Evolutionary conservation across 2,797 vertebrate species (phyloP).

Genomic region (Helostoma temminkii): DNA sequence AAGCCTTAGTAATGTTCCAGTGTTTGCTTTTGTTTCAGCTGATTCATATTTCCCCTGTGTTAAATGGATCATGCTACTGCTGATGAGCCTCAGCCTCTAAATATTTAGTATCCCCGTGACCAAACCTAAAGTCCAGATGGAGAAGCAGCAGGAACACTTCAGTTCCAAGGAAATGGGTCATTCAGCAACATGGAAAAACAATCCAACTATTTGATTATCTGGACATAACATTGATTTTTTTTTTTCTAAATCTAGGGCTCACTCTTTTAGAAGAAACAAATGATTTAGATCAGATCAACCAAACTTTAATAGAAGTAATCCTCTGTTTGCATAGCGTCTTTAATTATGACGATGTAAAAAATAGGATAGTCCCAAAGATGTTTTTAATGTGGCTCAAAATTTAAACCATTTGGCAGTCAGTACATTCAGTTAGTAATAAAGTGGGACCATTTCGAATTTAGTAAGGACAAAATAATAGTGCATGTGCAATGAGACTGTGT

Average conservation of each 20-base stretch:
- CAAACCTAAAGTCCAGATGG: slow-evolving; percentile 39
- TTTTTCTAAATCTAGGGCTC: background rate
- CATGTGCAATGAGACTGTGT: background rate
- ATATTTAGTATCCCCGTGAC: too few relatives aligned
- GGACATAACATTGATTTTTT: background rate
- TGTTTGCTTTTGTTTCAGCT: slow-evolving; percentile 1
- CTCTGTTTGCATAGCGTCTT: background rate
- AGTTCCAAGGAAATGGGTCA: too few relatives aligned
- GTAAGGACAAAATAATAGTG: background rate
- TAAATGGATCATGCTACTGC: slow-evolving; percentile 10
- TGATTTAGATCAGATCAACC: background rate
- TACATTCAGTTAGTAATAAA: background rate
- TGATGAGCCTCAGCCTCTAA: background rate
- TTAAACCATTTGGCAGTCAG: slow-evolving; percentile 14
- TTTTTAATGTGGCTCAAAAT: slow-evolving; percentile 2
- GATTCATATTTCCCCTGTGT: slow-evolving; percentile 5
- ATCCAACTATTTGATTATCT: background rate
- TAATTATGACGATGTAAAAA: too few relatives aligned
- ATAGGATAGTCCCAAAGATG: background rate
- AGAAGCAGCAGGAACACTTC: background rate
- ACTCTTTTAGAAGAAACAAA: background rate
- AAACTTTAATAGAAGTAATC: background rate
- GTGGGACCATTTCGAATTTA: slow-evolving; percentile 4
- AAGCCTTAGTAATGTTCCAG: background rate
- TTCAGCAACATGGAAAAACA: too few relatives aligned